Percentiles rank a stretch among this genome's conserved stretches.
These are phyloP conservation scores for Anas acuta DNA, from an alignment of 2,797 vertebrate species.

Conservation along the genomic window DNA sequence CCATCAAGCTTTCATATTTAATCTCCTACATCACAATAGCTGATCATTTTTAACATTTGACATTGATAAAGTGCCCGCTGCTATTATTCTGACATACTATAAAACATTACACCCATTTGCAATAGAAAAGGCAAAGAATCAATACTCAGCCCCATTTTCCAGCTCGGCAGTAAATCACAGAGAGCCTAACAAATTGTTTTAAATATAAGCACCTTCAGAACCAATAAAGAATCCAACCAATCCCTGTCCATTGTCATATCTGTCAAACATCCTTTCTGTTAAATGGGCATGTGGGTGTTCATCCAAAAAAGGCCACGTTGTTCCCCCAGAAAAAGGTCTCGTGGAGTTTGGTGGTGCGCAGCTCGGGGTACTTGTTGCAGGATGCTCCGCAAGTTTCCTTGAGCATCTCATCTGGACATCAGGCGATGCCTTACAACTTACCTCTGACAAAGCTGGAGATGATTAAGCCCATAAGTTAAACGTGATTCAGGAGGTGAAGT, in stretches of 20 bases:
- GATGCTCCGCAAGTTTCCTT: rapidly evolving
- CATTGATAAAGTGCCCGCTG: constrained; percentile 85
- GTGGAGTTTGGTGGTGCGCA: too few relatives aligned
- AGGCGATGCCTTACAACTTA: not conserved
- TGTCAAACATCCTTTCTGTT: constrained; percentile 41
- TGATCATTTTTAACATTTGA: constrained; percentile 87
- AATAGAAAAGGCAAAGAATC: constrained; percentile 86
- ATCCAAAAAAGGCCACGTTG: rapidly evolving
- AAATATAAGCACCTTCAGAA: constrained; percentile 82
- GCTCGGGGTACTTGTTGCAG: rapidly evolving
- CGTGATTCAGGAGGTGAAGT: rapidly evolving
- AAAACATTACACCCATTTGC: constrained; percentile 86
- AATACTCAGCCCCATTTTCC: constrained; percentile 83
- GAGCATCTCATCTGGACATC: rapidly evolving
- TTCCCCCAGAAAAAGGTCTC: rapidly evolving
- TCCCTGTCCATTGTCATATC: constrained; percentile 64
- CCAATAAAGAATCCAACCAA: constrained; percentile 71
- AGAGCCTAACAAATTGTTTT: constrained; percentile 84
- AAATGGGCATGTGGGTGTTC: not conserved
- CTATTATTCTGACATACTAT: constrained; percentile 88
- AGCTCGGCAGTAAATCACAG: constrained; percentile 79
- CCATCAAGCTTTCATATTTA: constrained; percentile 86
- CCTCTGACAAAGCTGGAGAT: not conserved
- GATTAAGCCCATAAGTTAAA: rapidly evolving
- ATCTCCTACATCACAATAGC: constrained; percentile 85